Conservation (phyloP, 2,888 invertebrate genomes). For the Cataglyphis altisquamis region DNA sequence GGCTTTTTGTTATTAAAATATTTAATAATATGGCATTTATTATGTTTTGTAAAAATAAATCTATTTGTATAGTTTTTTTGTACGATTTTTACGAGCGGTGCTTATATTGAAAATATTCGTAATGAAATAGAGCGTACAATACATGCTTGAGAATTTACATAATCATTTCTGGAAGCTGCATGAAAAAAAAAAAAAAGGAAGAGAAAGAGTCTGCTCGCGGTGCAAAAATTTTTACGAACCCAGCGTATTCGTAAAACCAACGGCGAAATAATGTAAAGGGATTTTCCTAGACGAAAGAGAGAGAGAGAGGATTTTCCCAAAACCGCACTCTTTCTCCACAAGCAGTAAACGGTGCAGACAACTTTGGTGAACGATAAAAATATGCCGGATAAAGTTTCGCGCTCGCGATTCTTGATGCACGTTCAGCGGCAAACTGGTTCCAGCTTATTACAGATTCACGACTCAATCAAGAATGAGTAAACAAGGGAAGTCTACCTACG, state of each 20-base stretch:
- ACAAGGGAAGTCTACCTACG: conserved; percentile 15
- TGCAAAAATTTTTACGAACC: conserved; percentile 39
- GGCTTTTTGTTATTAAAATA: not conserved
- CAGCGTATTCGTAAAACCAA: conserved; percentile 27
- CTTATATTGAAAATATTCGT: conserved; percentile 21
- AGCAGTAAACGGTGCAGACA: conserved; percentile 37
- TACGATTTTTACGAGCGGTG: not conserved
- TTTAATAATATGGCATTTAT: not conserved
- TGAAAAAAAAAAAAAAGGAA: not conserved
- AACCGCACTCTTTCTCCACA: not conserved
- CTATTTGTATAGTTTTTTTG: not conserved
- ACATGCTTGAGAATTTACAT: conserved; percentile 44
- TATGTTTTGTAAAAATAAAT: not conserved
- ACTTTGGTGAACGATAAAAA: conserved; percentile 54
- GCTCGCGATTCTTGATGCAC: conserved; percentile 35
- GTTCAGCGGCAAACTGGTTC: conserved; percentile 40
- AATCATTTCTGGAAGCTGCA: conserved; percentile 51
- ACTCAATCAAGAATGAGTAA: conserved; percentile 64
- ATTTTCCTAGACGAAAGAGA: conserved; percentile 25
- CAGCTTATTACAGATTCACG: conserved; percentile 60
- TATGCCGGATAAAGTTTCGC: conserved; percentile 55
- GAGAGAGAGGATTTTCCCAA: not conserved
- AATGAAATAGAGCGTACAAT: conserved; percentile 44
- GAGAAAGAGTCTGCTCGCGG: not conserved
- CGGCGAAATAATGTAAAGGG: conserved; percentile 44